Evolutionary conservation across 1,140 invertebrate species (phyloP), one percentile per base, ranked within the genome.

Genomic region (Triops longicaudatus): DNA sequence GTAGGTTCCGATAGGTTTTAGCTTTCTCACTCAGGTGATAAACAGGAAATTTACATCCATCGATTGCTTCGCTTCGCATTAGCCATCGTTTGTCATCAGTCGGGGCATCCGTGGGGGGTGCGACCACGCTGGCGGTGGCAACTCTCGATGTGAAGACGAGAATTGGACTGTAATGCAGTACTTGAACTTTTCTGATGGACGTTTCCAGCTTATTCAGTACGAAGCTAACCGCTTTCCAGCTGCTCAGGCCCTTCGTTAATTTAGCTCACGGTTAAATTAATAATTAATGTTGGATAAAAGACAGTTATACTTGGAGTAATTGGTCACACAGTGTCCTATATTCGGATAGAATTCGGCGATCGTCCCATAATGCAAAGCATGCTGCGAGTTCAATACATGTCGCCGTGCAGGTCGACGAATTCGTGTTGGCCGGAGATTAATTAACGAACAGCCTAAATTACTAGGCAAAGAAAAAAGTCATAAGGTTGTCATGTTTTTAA

Each of bases 11-110:
- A 63, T 63, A 17, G 50, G 17, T 22, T 63, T 63, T 22, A 22
- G 50, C 50, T 63, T 63, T 63, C 50, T 63, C 50, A 63, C n/a
- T 22, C 44, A 63, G 50, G 50, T 63, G 50, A 63, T 63, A 22
- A 63, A 63, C 50, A 63, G 50, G 50, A 63, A 63, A 63, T 63
- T 63, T 63, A 63, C 50, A 63, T 63, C 50, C 50, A 63, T 63
- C 50, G 50, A 63, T 63, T 63, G 17, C 50, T 63, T 63, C 50
- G 50, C 50, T 63, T 22, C 50, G 50, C 50, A 63, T 63, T 63
- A 63, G 50, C 50, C 50, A 63, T 63, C 50, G 50, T 63, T 63
- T 63, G 50, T 63, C 50, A 63, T 63, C 50, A 37, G 50, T 22
- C 50, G n/a, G 50, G 50, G n/a, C 14, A 63, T 0, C n/a, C 50